These are phyloP conservation scores for Caenorhabditis zanzibari DNA, from an alignment of 2,888 invertebrate genomes.

Conservation along the genomic window DNA sequence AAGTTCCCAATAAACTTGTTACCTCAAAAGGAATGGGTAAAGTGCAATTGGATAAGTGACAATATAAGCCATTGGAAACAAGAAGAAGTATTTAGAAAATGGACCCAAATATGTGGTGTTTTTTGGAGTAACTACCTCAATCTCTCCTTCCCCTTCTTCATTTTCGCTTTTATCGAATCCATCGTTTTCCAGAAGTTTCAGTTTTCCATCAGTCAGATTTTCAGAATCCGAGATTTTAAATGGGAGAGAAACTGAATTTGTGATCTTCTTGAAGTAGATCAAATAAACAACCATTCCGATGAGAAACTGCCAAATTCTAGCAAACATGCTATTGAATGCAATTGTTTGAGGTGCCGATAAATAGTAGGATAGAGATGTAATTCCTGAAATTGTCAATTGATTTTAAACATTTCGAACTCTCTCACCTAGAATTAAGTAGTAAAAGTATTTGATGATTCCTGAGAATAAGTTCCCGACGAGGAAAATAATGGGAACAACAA, in stretches of 20 bases:
- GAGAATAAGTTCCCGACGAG: slow-evolving; percentile 22
- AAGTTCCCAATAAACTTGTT: not conserved
- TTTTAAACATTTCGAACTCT: not conserved
- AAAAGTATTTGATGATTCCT: not conserved
- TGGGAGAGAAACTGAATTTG: not conserved
- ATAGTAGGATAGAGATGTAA: slow-evolving; percentile 7
- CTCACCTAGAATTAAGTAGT: slow-evolving; percentile 34
- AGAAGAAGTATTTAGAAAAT: slow-evolving; percentile 36
- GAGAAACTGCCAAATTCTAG: slow-evolving; percentile 67
- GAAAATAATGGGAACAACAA: slow-evolving; percentile 65
- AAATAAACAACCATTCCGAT: slow-evolving; percentile 47
- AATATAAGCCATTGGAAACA: slow-evolving; percentile 30
- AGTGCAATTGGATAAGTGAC: slow-evolving; percentile 30
- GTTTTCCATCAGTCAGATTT: not conserved
- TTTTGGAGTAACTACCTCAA: not conserved
- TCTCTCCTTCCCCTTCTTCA: slow-evolving; percentile 5
- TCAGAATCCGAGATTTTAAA: not conserved
- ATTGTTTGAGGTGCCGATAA: not conserved
- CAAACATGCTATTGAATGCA: slow-evolving; percentile 61
- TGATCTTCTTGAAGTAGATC: not conserved
- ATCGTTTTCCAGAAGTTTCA: slow-evolving; percentile 18
- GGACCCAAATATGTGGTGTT: slow-evolving; percentile 1
- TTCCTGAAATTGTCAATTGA: not conserved
- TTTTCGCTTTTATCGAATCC: slow-evolving; percentile 8
- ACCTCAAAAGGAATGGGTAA: slow-evolving; percentile 11